Evolutionary conservation across 2,797 vertebrate species (phyloP).

Genomic region (Brachyalestes nurse): DNA sequence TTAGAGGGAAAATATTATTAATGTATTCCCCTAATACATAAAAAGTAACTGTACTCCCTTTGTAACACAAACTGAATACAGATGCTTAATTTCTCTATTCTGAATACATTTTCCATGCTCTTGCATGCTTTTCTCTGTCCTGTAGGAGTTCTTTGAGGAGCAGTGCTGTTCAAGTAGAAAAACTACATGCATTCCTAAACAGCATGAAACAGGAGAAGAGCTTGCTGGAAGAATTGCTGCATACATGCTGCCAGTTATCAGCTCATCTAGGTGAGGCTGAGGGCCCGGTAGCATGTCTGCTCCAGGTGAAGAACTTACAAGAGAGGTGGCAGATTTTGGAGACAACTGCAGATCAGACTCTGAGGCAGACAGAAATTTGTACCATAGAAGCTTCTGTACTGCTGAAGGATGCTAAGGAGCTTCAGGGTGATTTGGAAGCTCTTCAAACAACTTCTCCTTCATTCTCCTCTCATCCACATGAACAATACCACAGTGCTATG

Average conservation of each 20-base stretch:
- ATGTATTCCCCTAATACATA: too few species aligned
- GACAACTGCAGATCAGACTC: constrained; percentile 75
- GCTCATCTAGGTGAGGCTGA: constrained; percentile 77
- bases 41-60: too few species aligned
- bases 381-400: constrained; percentile 73
- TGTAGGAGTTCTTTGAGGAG: constrained; percentile 78
- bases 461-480: constrained; percentile 51
- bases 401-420: constrained; percentile 68
- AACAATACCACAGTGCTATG: constrained; percentile 54
- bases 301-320: constrained; percentile 83
- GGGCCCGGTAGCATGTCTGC: constrained; percentile 79
- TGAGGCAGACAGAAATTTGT: constrained; percentile 74
- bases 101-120: too few species aligned
- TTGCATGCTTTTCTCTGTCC: not conserved
- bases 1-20: too few species aligned
- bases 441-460: constrained; percentile 55
- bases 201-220: constrained; percentile 75
- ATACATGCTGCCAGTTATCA: constrained; percentile 76
- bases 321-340: constrained; percentile 82
- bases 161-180: constrained; percentile 75
- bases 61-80: too few species aligned
- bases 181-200: constrained; percentile 75
- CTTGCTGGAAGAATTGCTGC: constrained; percentile 75
- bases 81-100: too few species aligned
- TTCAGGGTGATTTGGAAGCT: constrained; percentile 73